Evolutionary conservation across 92 coral and sea anemone species (phyloP), one percentile per base, ranked within the genome.

Genomic region (Bergia puertoricense): DNA sequence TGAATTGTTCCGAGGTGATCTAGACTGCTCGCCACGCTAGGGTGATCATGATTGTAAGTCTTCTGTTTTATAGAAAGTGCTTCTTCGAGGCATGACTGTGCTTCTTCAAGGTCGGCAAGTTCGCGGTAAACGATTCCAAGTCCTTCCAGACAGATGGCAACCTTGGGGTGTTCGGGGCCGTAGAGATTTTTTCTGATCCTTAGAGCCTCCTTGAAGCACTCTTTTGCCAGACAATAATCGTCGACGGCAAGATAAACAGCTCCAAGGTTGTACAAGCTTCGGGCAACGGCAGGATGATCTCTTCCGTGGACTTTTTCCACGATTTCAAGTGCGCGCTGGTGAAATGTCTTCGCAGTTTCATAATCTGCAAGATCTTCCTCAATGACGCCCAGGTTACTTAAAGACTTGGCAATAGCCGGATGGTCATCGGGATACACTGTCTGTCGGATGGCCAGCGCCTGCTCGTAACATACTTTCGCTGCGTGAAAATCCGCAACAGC

Each of bases 361-460:
- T 85, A 90, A 46, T 71, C 86, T 40, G 86, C 80, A 44, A 80
- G 89, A 72, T 79, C 56, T 23, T 71, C 83, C 40, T 81, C 75
- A 0, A 75, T 48, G n/a, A 79, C 86, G 18, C 92, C 92, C 14
- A 90, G 75, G 23, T 90, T 90, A 62, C 88, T 86, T 30, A 86
- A 74, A 30, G 85, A 91, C 75, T 86, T 81, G 1, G 93, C 90
- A 43, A 82, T 75, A 18, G 77, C 68, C 18, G 76, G 75, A 30
- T 91, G 88, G 23, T 71, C 67, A 30, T 69, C 87, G 15, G 87
- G 65, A 75, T 71, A 84, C 79, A 69, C 66, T 45, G 77, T 84
- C 46, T 69, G 77, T 22, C 87, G 45, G 45, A 84, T 84, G 42
- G 77, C 87, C 22, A 84, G 77, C 15, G 87, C 79, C 87, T 84